Conservation (phyloP, 30 jellyfish, hydroid and myxozoan species). For the Sanderia malayensis region DNA sequence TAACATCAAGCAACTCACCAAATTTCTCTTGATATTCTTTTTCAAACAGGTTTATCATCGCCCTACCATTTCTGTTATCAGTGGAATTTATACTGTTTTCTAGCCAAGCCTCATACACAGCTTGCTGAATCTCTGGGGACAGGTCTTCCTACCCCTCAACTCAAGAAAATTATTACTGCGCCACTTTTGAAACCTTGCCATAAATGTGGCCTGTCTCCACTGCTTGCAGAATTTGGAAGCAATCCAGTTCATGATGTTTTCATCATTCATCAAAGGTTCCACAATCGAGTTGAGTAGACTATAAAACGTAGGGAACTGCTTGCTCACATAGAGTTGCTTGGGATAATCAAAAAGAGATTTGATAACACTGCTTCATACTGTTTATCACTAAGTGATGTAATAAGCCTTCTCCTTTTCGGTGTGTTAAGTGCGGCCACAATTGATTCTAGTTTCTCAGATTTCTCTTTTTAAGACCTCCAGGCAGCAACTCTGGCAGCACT, state of each 20-base stretch:
- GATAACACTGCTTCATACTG: background rate
- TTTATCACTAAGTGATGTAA: too few relatives aligned
- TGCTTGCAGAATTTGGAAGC: background rate
- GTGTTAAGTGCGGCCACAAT: too few relatives aligned
- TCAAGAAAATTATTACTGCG: background rate
- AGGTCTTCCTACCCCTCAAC: background rate
- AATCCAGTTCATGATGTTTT: background rate
- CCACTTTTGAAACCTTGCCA: background rate
- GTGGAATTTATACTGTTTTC: background rate
- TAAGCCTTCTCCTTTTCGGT: too few relatives aligned
- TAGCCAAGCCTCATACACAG: background rate
- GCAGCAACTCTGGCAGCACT: too few relatives aligned
- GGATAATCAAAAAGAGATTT: background rate
- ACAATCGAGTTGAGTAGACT: background rate
- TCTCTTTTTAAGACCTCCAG: too few relatives aligned
- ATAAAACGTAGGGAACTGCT: background rate
- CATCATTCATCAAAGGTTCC: background rate
- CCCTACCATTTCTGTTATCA: background rate
- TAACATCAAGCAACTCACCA: background rate
- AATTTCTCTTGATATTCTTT: background rate
- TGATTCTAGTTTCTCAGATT: too few relatives aligned
- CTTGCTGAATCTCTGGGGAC: background rate
- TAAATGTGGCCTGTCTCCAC: background rate
- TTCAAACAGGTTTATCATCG: background rate
- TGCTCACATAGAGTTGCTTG: background rate